Evolutionary conservation across 2,113 vertebrate genomes (phyloP).

Genomic region (Passer domesticus): DNA sequence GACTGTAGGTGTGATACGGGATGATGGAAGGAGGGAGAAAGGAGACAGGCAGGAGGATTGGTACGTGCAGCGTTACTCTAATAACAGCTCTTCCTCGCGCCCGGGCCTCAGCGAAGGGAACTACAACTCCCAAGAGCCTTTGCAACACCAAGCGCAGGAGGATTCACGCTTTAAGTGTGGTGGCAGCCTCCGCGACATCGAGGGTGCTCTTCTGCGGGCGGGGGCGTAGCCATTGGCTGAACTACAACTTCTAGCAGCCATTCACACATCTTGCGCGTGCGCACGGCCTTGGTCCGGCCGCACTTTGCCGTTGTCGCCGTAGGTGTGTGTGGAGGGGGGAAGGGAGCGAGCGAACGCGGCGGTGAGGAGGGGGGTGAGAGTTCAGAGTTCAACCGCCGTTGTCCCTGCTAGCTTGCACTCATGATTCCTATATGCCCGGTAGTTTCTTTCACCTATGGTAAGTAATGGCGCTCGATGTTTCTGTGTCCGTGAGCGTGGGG

Average conservation of each 20-base stretch:
- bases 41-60: not conserved
- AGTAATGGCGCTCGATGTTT: not conserved
- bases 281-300: not conserved
- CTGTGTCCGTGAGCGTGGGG: not conserved
- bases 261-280: not conserved
- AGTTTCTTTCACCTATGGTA: not conserved
- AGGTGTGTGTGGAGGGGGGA: not conserved
- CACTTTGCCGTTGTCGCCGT: not conserved
- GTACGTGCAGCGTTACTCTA: not conserved
- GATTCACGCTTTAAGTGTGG: not conserved
- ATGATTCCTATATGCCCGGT: not conserved
- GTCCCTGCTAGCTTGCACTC: not conserved
- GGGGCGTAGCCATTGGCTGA: not conserved
- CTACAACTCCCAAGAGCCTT: not conserved
- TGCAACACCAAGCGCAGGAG: not conserved
- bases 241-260: not conserved
- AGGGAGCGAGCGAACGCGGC: not conserved
- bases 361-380: not conserved
- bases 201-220: not conserved
- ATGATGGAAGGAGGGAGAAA: not conserved
- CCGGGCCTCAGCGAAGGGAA: not conserved
- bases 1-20: not conserved
- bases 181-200: not conserved
- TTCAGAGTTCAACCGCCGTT: not conserved
- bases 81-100: not conserved